Base-by-base conservation (phyloP, 1,140 invertebrate species). In the Orchesella cincta region DNA sequence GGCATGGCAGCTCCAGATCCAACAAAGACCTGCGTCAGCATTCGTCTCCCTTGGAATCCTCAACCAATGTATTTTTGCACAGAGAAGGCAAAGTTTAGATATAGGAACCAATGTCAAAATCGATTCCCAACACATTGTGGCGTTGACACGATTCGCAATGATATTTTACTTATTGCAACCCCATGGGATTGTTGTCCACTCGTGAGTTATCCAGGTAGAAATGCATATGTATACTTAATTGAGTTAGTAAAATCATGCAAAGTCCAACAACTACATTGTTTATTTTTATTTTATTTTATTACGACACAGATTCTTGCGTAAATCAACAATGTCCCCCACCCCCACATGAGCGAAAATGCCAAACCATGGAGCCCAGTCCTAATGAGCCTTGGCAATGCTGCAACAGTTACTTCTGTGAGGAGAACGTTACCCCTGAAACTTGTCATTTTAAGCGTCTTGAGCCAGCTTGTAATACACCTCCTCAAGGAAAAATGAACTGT, bases 161-260 rank as follows among this genome's bases (percentile, higher is more conserved):
- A 78, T 23, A 78, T 57, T 23, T 46, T 81, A 3, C 39, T 79
- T 23, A 39, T 81, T n/a, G 76, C 80, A 1, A 76, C 78, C 2
- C 80, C 80, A 2, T 81, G 80, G 80, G 78, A 79, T 52, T 79
- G 80, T 33, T 81, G 80, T 34, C 80, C 80, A 0, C 62, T 81
- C 26, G 28, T 57, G n/a, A 77, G 75, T 23, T 18, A 33, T 39
- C 80, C 80, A 35, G 77, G 80, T 81, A 70, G 34, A n/a, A 12
- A 5, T 1, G 28, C n/a, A 14, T 28, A n/a, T 57, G 23, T 57
- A 8, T 46, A 18, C 39, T 8, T 18, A 46, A 46, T 46, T 46
- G 5, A 46, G 18, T 46, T 35, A 78, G 5, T 26, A 28, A n/a
- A 33, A 28, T 71, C 14, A 33, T 20, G 16, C 20, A 70, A 26